Base-by-base conservation (phyloP, 1,140 invertebrate genomes). In the Battus philenor region DNA sequence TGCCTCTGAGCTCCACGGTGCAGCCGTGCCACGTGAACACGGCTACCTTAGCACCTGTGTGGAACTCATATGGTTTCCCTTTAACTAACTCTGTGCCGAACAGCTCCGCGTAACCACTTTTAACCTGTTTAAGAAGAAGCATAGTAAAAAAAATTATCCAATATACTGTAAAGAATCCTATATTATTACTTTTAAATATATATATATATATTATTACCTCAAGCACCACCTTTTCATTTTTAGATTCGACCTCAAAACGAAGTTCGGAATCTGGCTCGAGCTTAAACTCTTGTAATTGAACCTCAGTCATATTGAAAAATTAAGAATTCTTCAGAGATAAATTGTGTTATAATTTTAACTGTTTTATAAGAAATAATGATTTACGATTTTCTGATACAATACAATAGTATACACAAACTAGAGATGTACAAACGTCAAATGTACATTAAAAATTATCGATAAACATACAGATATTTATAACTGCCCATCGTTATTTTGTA, bases 21-120 rank as follows among this genome's bases (percentile, higher is more conserved):
- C 97, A 98, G 1, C 97, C 97, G 75, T 99, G 95, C 91, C 94
- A 99, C 4, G 98, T 98, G 67, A 95, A 99, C 1, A 99, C 92
- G 0, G 98, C 98, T 8, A 98, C 92, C 88, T 99, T 99, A 0
- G 96, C 93, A 1, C 97, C 97, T 3, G 92, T 88, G 12, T 90
- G 89, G 74, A 99, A 99, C 54, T 92, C 92, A 83, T 99, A 99
- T 9, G 92, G 91, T 84, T 97, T 98, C 12, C 95, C 95, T 83
- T 95, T 95, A 0, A 98, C 94, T 44, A 99, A 72, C 86, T 99
- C 98, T 0, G 97, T 97, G 0, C 98, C 98, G 88, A 99, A 99
- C 31, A 99, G 90, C 89, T 99, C 98, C 0, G 96, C 97, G 54
- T 93, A 89, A 4, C 97, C 98, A 69, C 84, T 91, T 68, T 94